phyloP scores from a whole-genome alignment of 2,113 vertebrate genomes.

The Pangasianodon hypophthalmus region DNA sequence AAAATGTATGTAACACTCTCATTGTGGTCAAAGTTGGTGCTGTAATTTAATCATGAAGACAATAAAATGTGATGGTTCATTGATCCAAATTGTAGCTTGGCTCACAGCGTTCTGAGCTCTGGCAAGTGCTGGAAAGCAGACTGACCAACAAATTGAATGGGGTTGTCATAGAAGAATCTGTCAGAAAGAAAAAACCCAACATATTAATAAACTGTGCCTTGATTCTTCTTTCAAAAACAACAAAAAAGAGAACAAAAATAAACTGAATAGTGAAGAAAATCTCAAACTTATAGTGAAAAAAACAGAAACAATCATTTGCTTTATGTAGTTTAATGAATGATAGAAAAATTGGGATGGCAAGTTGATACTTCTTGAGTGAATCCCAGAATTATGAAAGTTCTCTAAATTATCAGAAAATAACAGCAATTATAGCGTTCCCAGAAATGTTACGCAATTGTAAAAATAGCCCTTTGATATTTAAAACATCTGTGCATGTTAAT shows the following conservation, averaged over 20 bases:
- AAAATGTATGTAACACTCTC: neutral
- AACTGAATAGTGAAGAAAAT: no score
- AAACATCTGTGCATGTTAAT: neutral
- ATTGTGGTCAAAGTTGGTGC: neutral
- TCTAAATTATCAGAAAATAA: neutral
- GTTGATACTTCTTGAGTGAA: neutral
- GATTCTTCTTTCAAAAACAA: neutral
- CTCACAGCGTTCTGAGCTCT: constrained; percentile 77
- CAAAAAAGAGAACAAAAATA: neutral
- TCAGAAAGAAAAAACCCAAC: constrained; percentile 51
- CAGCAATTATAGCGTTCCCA: neutral
- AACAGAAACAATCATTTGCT: neutral
- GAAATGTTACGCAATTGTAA: neutral
- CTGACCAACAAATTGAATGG: constrained; percentile 86
- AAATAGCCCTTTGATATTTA: neutral
- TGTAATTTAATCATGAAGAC: neutral
- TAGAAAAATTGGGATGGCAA: neutral
- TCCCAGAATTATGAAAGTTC: neutral
- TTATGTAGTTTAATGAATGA: neutral
- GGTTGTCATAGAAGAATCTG: constrained; percentile 95
- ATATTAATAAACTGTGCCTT: neutral
- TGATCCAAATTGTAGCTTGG: neutral
- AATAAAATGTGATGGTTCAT: constrained; percentile 1
- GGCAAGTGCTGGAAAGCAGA: constrained; percentile 92
- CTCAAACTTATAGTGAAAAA: neutral